phyloP scores from a whole-genome alignment of 2,797 vertebrate genomes.

The Tympanoctomys barrerae region DNA sequence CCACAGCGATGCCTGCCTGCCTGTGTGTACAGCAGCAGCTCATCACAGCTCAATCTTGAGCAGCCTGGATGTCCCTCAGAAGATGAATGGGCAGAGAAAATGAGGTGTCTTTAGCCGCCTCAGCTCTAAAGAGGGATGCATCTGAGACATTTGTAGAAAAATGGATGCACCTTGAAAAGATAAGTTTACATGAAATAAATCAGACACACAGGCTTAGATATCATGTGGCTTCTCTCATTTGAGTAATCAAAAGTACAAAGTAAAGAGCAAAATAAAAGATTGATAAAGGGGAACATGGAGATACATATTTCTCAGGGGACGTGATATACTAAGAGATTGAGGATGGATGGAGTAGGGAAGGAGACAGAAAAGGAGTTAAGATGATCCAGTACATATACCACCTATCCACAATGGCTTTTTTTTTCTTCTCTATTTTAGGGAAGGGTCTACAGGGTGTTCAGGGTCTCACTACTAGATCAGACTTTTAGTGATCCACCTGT shows the following conservation, averaged over 20 bases:
- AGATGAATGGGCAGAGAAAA: neutral
- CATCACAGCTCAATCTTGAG: neutral
- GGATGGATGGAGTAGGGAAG: neutral
- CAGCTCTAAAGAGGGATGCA: neutral
- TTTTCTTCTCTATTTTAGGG: too few species aligned
- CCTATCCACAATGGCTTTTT: neutral
- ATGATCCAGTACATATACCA: neutral
- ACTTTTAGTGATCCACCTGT: too few species aligned
- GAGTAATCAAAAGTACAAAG: neutral
- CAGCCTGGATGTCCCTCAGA: neutral
- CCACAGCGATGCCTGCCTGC: neutral
- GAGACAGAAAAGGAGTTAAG: neutral
- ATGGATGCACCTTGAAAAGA: neutral
- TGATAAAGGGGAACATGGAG: neutral
- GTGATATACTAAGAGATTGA: neutral
- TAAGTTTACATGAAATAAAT: neutral
- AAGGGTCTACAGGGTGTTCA: too few species aligned
- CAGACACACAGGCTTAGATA: neutral
- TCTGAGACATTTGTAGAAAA: neutral
- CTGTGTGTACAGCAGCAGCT: neutral
- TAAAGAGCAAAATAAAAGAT: neutral
- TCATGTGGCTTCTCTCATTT: neutral
- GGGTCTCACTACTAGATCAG: too few species aligned
- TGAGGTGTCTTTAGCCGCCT: rapidly evolving
- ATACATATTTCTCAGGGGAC: neutral